Evolutionary conservation across 2,113 vertebrate genomes (phyloP), one percentile per base, ranked within the genome.

Genomic region (Aptenodytes forsteri): DNA sequence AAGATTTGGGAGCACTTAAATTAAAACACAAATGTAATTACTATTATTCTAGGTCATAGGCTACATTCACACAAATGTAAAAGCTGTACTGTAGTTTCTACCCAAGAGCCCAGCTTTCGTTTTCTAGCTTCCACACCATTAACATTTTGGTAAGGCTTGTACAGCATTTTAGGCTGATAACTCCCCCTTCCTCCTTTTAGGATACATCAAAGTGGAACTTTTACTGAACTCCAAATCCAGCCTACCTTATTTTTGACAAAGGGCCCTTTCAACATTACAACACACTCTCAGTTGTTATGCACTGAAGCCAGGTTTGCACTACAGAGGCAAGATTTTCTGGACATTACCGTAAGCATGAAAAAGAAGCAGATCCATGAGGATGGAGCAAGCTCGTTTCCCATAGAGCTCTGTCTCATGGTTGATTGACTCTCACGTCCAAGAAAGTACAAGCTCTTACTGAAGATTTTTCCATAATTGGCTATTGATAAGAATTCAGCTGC

Each of bases 401-500:
- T 4, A 76, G 52, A 79, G n/a, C 32, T 85, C 52, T 77, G 58
- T 16, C 83, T 56, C 27, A 4, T 11, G 20, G 52, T 9, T 78
- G 84, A 69, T 69, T 44, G 66, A 86, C 40, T 61, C 83, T 69
- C 3, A 6, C 18, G 52, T 54, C 70, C 75, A 76, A 85, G 44
- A 44, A 89, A 79, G 55, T 10, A 47, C 18, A 84, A 82, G 34
- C 15, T 59, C 44, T 20, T 61, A 52, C 7, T 87, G 62, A 80
- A 80, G 87, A 46, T 30, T 90, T 82, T 87, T 85, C 46, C 44
- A 7, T 91, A 93, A 94, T 50, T 79, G 49, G 78, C 75, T 94
- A 62, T 46, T 87, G 78, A 87, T 85, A 90, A 69, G 84, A 85
- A 88, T 70, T 91, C 46, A 83, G 78, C 73, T 94, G 52, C 73